phyloP scores from a whole-genome alignment of 2,113 vertebrate species.

The Trematocara stigmaticum region DNA sequence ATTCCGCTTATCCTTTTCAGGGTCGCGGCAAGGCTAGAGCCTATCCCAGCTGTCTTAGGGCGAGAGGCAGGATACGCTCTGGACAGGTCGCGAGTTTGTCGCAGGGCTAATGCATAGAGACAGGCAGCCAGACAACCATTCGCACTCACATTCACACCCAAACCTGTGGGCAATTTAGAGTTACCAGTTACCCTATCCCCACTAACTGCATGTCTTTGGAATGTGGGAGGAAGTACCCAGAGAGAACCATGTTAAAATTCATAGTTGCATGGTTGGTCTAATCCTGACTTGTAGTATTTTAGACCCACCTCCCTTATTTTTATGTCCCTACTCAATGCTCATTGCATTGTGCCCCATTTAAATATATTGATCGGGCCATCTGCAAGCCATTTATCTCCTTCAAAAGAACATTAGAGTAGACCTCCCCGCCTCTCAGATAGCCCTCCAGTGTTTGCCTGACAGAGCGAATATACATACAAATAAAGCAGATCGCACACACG shows the following conservation, averaged over 20 bases:
- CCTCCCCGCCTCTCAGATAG: constrained; percentile 59
- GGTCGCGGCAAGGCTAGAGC: not conserved
- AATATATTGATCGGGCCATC: constrained; percentile 81
- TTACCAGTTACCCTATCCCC: not conserved
- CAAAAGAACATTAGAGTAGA: constrained; percentile 75
- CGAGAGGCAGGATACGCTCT: not conserved
- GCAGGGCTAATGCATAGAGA: not conserved
- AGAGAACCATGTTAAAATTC: not conserved
- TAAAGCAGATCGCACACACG: not conserved
- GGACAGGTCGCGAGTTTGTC: not conserved
- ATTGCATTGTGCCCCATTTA: constrained; percentile 73
- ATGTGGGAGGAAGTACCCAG: not conserved
- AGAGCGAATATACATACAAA: constrained; percentile 34
- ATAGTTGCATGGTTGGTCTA: not conserved
- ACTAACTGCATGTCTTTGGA: not conserved
- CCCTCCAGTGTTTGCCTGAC: constrained; percentile 66
- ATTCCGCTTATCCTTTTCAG: not conserved
- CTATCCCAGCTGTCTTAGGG: not conserved
- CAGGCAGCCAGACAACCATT: not conserved
- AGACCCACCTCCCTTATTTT: not conserved
- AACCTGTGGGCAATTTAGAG: not conserved
- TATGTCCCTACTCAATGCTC: constrained; percentile 36
- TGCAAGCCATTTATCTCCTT: constrained; percentile 81
- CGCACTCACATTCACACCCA: not conserved
- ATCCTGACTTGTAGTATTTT: constrained; percentile 43